A percentile compares a stretch with the other conserved stretches of the same genome.
phyloP scores from a whole-genome alignment of 2,888 invertebrate genomes.

The Alentia gelatinosa region DNA sequence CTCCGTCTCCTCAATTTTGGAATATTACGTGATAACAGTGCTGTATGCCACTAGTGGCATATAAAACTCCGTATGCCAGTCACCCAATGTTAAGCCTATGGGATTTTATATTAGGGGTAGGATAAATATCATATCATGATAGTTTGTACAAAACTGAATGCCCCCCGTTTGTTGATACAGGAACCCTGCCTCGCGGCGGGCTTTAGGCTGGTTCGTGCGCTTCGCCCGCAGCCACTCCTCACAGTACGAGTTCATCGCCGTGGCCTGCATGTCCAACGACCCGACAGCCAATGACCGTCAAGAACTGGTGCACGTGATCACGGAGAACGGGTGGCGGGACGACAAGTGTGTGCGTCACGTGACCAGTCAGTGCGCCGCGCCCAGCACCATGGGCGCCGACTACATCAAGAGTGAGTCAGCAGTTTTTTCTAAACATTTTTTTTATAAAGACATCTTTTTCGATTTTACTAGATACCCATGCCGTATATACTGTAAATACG shows the following conservation, averaged over 20 bases:
- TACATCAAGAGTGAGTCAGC: slow-evolving; percentile 16
- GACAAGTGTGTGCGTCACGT: slow-evolving; percentile 76
- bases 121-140: background rate
- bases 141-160: background rate
- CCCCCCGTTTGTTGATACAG: slow-evolving; percentile 33
- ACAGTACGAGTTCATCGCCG: slow-evolving; percentile 77
- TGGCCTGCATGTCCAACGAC: slow-evolving; percentile 71
- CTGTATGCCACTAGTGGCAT: too few species aligned
- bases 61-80: too few species aligned
- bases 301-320: slow-evolving; percentile 74
- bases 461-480: too few species aligned
- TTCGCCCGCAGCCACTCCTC: slow-evolving; percentile 68
- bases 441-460: background rate
- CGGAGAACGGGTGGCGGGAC: slow-evolving; percentile 77
- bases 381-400: background rate
- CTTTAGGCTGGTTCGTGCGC: slow-evolving; percentile 74
- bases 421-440: too few species aligned
- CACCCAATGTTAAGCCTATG: too few species aligned
- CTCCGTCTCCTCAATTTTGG: too few species aligned
- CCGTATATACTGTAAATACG: too few species aligned
- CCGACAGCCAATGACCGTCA: slow-evolving; percentile 70
- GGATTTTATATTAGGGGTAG: too few species aligned
- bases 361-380: slow-evolving; percentile 71
- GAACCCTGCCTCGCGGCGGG: slow-evolving; percentile 70
- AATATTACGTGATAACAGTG: too few species aligned